Percentiles rank a stretch among this genome's conserved stretches.
Conservation (phyloP, 1,140 invertebrate species). For the Atta colombica region DNA sequence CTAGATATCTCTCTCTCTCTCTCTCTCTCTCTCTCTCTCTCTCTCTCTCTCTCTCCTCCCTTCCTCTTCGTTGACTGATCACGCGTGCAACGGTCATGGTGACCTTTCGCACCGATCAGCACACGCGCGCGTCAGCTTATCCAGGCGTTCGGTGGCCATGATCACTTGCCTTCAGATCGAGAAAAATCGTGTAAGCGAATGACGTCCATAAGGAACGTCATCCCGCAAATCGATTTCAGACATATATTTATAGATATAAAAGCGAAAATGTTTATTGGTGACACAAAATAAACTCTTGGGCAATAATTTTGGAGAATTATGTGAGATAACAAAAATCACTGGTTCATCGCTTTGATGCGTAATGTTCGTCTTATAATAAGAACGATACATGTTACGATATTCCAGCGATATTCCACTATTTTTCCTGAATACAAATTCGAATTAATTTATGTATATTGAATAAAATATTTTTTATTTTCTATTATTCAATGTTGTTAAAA, state of each 20-base stretch:
- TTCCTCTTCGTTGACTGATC: conserved; percentile 14
- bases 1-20: conserved; percentile 10
- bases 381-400: neutral
- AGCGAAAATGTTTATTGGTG: neutral
- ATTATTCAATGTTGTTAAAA: neutral
- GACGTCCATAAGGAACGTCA: neutral
- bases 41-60: neutral
- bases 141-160: neutral
- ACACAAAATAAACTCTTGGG: neutral
- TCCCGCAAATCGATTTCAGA: neutral
- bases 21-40: neutral
- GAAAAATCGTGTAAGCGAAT: conserved; percentile 12
- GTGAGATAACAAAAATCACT: neutral
- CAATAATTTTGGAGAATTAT: neutral
- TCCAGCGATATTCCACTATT: neutral
- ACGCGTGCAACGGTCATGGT: conserved; percentile 47
- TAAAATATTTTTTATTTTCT: neutral
- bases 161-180: conserved; percentile 32
- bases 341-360: neutral
- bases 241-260: neutral
- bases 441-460: neutral
- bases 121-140: conserved; percentile 17
- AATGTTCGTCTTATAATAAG: neutral
- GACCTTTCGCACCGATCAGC: conserved; percentile 52
- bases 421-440: neutral